Percentiles rank a stretch among this genome's conserved stretches.
phyloP scores from a whole-genome alignment of 2,888 invertebrate genomes.

The Lepas anatifera region DNA sequence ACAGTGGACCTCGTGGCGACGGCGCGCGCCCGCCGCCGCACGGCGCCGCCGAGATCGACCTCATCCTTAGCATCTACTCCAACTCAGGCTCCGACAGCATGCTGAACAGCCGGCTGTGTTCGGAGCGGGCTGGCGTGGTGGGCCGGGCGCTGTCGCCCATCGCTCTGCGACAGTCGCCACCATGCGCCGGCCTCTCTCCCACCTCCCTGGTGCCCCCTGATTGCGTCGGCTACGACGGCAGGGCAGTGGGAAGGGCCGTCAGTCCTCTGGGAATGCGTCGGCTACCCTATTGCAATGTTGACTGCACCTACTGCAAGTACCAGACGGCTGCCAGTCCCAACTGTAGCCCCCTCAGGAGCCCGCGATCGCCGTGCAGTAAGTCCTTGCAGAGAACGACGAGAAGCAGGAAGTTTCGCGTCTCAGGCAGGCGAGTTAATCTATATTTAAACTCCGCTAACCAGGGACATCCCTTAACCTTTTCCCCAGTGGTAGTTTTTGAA shows the following conservation, averaged over 20 bases:
- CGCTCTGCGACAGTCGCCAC: conserved; percentile 12
- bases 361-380: conserved; percentile 1
- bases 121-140: neutral
- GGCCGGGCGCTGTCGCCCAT: neutral
- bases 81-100: neutral
- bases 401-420: too few relatives aligned
- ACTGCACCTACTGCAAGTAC: conserved; percentile 26
- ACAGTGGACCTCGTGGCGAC: neutral
- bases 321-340: conserved; percentile 18
- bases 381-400: neutral
- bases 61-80: conserved; percentile 8
- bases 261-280: conserved; percentile 15
- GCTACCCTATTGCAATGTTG: conserved; percentile 23
- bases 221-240: neutral
- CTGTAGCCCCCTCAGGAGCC: conserved; percentile 19
- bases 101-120: neutral
- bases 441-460: too few relatives aligned
- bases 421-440: too few relatives aligned
- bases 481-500: too few relatives aligned
- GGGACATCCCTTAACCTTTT: too few relatives aligned
- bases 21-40: conserved; percentile 7
- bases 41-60: conserved; percentile 5
- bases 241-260: conserved; percentile 7
- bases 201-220: conserved; percentile 14
- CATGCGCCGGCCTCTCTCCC: conserved; percentile 14